Evolutionary conservation across 1,140 invertebrate genomes (phyloP), one percentile per base, ranked within the genome.

Genomic region (Tyrophagus putrescentiae): DNA sequence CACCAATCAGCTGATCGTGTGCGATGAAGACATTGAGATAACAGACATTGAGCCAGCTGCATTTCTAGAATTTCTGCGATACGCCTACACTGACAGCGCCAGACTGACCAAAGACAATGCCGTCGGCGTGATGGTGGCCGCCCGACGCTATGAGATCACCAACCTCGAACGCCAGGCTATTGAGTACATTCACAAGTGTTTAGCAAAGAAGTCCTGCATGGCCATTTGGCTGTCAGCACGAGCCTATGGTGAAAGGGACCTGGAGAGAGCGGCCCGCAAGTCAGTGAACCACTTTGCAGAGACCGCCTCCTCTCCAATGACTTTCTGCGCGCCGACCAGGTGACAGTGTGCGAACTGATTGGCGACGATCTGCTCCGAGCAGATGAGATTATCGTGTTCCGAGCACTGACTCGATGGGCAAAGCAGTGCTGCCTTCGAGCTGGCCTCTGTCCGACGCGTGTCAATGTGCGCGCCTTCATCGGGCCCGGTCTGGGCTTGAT

Each of bases 21-120:
- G 77, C 65, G 76, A 79, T 56, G 78, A 81, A 65, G 64, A 64
- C 0, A 85, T 89, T 63, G 76, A 78, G 2, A 86, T 90, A 65
- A 75, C 80, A 27, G 86, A 90, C 73, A 82, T 88, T 3, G 83
- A 85, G 68, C 84, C 85, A 3, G 83, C 87, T 66, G 84, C 85
- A 7, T 90, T 90, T 66, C 81, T 81, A 70, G 80, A 82, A 13
- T 72, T 89, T 60, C 68, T 86, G 2, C 78, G 84, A 72, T 80
- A 71, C 72, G 69, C 57, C 39, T 44, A 50, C 36, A 34, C 48
- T n/a, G 33, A 60, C 25, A 33, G 29, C 28, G 39, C 29, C 16
- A n/a, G 25, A 57, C 31, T 60, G 18, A 60, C 29, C 16, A 33
- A 36, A 11, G 59, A 60, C 32, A 60, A 60, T 57, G 59, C 39